Evolutionary conservation across 2,797 vertebrate genomes (phyloP).

Genomic region (Rhinophrynus dorsalis): DNA sequence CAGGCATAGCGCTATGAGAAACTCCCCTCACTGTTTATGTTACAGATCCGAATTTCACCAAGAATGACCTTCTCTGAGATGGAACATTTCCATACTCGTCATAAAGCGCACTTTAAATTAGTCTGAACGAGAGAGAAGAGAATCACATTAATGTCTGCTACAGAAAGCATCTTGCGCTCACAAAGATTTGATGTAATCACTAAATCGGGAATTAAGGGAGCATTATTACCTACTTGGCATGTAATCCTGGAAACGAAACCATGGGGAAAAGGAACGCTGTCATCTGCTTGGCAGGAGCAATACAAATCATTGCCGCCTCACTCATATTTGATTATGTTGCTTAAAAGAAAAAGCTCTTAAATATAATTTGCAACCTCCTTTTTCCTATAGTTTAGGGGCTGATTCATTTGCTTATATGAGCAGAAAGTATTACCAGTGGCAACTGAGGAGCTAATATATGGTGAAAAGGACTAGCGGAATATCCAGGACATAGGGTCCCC

Average conservation of each 20-base stretch:
- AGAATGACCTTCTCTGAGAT: not conserved
- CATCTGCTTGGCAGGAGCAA: not conserved
- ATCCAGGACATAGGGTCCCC: too few species aligned
- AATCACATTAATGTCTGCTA: not conserved
- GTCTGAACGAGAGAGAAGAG: not conserved
- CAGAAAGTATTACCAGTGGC: too few species aligned
- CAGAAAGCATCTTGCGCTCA: not conserved
- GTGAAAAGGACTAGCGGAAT: too few species aligned
- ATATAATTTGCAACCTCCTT: too few species aligned
- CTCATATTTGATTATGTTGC: too few species aligned
- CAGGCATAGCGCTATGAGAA: too few species aligned
- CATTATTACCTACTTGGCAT: not conserved
- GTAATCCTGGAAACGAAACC: not conserved
- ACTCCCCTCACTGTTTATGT: too few species aligned
- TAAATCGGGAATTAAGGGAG: not conserved
- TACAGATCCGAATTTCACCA: too few species aligned
- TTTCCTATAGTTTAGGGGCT: too few species aligned
- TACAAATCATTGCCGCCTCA: not conserved
- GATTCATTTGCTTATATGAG: too few species aligned
- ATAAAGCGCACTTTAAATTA: slow-evolving; percentile 11
- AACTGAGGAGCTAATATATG: too few species aligned
- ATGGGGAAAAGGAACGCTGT: not conserved
- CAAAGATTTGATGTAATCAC: not conserved
- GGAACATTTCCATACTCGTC: not conserved
- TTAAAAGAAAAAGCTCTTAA: too few species aligned